A percentile compares a stretch with the other conserved stretches of the same genome.
Conservation (phyloP, 2,797 vertebrate species). For the Bradypodion pumilum region DNA sequence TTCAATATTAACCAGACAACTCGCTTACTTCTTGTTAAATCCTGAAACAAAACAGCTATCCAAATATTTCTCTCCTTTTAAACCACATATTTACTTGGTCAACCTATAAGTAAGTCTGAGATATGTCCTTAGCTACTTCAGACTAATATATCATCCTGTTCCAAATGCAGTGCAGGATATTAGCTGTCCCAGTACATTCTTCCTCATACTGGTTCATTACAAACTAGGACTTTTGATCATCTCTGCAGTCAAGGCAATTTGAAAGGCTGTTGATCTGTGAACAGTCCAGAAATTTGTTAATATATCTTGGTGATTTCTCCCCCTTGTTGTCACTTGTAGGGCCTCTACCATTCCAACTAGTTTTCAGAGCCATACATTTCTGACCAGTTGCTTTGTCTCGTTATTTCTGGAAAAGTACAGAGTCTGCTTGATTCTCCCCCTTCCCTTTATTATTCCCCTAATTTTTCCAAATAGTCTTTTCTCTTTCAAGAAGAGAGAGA, state of each 20-base stretch:
- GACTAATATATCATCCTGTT: not conserved
- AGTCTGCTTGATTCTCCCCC: conserved; percentile 39
- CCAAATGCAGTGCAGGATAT: not conserved
- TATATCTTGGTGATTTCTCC: conserved; percentile 47
- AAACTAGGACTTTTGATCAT: not conserved
- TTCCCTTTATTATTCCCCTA: conserved; percentile 58
- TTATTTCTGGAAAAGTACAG: conserved; percentile 57
- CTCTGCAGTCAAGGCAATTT: not conserved
- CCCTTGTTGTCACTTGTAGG: conserved; percentile 45
- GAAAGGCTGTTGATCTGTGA: conserved; percentile 12
- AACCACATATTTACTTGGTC: not conserved
- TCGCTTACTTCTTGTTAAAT: not conserved
- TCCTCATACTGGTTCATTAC: not conserved
- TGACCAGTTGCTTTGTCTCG: conserved; percentile 59
- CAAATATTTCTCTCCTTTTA: not conserved
- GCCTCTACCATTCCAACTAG: conserved; percentile 48
- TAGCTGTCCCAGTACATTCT: not conserved
- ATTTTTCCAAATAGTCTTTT: conserved; percentile 70
- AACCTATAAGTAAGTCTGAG: conserved; percentile 2
- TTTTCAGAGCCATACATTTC: conserved; percentile 59
- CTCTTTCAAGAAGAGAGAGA: conserved; percentile 64
- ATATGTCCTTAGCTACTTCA: conserved; percentile 2
- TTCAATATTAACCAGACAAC: not conserved
- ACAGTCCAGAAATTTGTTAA: conserved; percentile 41
- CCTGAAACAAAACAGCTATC: not conserved